Evolutionary conservation across 2,888 invertebrate species (phyloP), one percentile per base, ranked within the genome.

Genomic region (Eilema sororculum): DNA sequence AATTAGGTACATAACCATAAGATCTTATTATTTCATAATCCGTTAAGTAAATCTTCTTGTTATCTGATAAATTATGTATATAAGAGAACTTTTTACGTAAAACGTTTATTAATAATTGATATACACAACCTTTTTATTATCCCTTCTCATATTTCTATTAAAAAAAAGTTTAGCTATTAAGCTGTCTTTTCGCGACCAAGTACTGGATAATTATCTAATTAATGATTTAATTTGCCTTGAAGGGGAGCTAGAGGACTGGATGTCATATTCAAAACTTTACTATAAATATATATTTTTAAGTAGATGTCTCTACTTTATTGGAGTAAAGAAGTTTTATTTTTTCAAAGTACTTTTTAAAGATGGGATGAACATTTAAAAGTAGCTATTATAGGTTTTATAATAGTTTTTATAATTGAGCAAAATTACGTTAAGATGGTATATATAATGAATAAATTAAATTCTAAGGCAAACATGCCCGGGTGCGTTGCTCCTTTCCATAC

Each of bases 121-220:
- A 24, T 22, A 24, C 12, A 24, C 12, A 22, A 57, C 12, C 12
- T 58, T n/a, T 58, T 13, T 28, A 59, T n/a, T n/a, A n/a, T 33
- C 8, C 4, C 10, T 20, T 33, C 12, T 10, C 22, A 52, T 30
- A 30, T 57, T 56, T 30, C 22, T 57, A 13, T 8, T 13, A 13
- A 56, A 52, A 41, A n/a, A 28, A 64, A 9, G 24, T 20, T 28
- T 52, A 28, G 22, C n/a, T 52, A 12, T n/a, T 22, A n/a, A 16
- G 33, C 5, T 20, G 33, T 24, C 16, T 16, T 20, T 58, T 41
- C 57, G 25, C 12, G 12, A 41, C 16, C 37, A 46, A 58, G 58
- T 64, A 37, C 58, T 68, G 58, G 37, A 68, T 63, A 58, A 67
- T 63, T 20, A 64, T 22, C 22, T 58, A 28, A 63, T n/a, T 58